Conservation (phyloP, 1,140 invertebrate species). For the Caenorhabditis latens region DNA sequence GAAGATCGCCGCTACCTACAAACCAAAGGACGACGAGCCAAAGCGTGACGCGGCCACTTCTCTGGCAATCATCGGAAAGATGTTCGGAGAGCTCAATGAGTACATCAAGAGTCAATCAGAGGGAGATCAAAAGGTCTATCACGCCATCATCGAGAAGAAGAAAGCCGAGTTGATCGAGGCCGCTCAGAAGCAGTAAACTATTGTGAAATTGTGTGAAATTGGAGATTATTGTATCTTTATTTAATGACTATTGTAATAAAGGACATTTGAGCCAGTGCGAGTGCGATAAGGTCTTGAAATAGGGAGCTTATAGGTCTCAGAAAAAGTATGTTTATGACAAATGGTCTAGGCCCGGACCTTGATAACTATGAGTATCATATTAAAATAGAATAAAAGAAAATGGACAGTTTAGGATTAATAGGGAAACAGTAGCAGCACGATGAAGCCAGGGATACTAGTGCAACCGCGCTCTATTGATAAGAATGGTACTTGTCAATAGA, state of each 20-base stretch:
- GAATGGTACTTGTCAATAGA: too few species aligned
- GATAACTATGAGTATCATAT: too few species aligned
- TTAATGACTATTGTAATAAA: not conserved
- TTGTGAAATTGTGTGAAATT: not conserved
- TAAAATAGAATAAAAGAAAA: too few species aligned
- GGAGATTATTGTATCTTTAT: not conserved
- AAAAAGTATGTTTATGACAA: too few species aligned
- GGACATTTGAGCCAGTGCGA: too few species aligned
- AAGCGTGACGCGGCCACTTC: constrained; percentile 28
- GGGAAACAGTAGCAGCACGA: too few species aligned
- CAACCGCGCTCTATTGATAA: too few species aligned
- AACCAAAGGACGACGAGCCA: constrained; percentile 25
- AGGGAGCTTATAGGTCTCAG: too few species aligned
- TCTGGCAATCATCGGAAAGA: constrained; percentile 5
- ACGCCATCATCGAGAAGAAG: constrained; percentile 44
- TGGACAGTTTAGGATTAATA: too few species aligned
- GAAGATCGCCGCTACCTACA: constrained; percentile 40
- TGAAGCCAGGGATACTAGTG: too few species aligned
- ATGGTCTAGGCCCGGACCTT: too few species aligned
- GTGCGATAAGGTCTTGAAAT: too few species aligned
- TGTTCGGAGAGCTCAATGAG: constrained; percentile 39
- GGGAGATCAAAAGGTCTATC: constrained; percentile 26
- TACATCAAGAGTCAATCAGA: constrained; percentile 44
- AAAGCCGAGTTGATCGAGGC: constrained; percentile 38
- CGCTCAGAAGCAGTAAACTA: constrained; percentile 20